phyloP scores from a whole-genome alignment of 2,797 vertebrate genomes.

The Halcyon chelicuti region DNA sequence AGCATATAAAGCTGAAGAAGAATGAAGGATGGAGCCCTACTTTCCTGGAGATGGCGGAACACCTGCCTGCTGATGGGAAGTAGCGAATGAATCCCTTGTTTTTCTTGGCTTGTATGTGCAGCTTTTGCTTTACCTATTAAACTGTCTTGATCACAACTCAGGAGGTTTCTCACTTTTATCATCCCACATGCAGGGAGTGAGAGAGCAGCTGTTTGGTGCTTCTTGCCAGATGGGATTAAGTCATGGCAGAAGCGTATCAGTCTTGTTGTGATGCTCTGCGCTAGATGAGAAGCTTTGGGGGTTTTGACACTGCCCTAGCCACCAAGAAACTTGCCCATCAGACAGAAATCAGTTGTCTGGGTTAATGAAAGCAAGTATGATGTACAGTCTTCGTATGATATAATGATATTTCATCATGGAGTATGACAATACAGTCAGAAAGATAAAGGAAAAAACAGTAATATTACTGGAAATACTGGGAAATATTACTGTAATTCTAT shows the following conservation, averaged over 20 bases:
- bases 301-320: neutral
- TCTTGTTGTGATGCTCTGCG: neutral
- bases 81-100: neutral
- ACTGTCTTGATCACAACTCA: neutral
- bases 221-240: neutral
- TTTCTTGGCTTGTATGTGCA: neutral
- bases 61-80: neutral
- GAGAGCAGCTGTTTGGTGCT: accelerated
- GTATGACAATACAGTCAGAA: neutral
- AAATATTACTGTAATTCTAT: neutral
- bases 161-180: neutral
- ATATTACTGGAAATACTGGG: constrained; percentile 32
- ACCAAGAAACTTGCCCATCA: neutral
- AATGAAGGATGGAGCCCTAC: neutral
- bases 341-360: neutral
- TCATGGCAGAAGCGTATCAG: neutral
- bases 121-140: neutral
- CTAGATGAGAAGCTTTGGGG: neutral
- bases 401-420: neutral
- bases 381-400: neutral
- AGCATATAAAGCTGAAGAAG: no score
- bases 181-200: accelerated
- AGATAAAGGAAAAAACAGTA: neutral
- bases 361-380: constrained; percentile 10
- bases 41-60: neutral